Base-by-base conservation (phyloP, 2,797 vertebrate genomes). In the Neoniphon sammara region DNA sequence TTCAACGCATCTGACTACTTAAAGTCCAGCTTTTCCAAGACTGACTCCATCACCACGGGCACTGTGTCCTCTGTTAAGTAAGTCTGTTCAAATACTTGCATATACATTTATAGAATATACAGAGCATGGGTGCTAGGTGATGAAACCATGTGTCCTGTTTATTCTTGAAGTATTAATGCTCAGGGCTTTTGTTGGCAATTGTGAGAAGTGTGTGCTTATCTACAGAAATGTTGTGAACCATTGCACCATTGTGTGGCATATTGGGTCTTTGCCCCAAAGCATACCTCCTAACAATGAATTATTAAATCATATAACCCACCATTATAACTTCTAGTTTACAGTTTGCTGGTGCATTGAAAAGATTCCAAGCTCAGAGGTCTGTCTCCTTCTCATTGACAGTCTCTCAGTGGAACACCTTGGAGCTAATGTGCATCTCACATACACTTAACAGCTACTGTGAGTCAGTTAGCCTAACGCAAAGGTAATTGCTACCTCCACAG, bases 61-160 rank as follows among this genome's bases (percentile, higher is more conserved):
- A 99, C 98, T 0, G 98, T 99, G 87, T 99, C 98, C 78, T 98
- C 97, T 5, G 96, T 98, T 75, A 99, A 99, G 98, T 99, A 97
- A 99, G 97, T 90, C 42, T 54, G 1, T 21, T 75, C 34, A 52
- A 44, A 71, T 14, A 18, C 64, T 10, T 14, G n/a, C 34, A 14
- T 6, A 18, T 60, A 18, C 10, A 14, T 9, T 21, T 1, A 53
- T 9, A 50, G 27, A 18, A 18, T 34, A 18, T 34, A 57, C 5
- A 57, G 17, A 9, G 34, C 27, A 30, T 56, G 54, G 27, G 25
- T 15, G 8, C 36, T 39, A 39, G 36, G 36, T 39, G 36, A 39
- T 39, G 36, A 39, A 39, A 7, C 5, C 6, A 10, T 7, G 4
- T 39, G 9, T 39, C 36, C 36, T 39, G 36, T 31, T 31, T 31